phyloP scores from a whole-genome alignment of 2,113 vertebrate genomes.

The Callionymus lyra region DNA sequence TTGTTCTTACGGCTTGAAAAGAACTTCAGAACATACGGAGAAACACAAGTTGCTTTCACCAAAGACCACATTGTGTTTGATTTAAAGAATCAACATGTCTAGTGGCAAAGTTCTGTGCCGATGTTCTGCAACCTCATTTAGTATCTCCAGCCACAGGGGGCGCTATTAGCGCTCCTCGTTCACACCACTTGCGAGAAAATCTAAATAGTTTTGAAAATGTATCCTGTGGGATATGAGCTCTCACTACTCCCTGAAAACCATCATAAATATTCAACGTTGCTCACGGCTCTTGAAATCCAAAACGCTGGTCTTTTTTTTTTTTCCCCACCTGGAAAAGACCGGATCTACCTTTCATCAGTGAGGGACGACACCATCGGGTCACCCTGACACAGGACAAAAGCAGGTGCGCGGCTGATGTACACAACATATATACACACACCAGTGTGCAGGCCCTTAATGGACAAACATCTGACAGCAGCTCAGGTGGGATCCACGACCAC shows the following conservation, averaged over 20 bases:
- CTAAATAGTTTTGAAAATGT: conserved; percentile 17
- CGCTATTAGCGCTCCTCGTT: conserved; percentile 20
- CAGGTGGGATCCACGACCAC: conserved; percentile 23
- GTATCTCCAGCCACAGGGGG: conserved; percentile 7
- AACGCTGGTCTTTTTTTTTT: conserved; percentile 1
- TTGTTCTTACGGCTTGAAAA: too few species aligned
- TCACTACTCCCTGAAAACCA: conserved; percentile 14
- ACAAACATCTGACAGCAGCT: conserved; percentile 14
- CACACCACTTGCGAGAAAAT: conserved; percentile 9
- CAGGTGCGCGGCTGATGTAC: conserved; percentile 42
- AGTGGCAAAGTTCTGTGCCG: too few species aligned
- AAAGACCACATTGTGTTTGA: too few species aligned
- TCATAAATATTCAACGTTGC: conserved; percentile 8
- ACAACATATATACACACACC: conserved; percentile 10
- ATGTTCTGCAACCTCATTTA: too few species aligned
- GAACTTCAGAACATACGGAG: too few species aligned
- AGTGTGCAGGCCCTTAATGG: conserved; percentile 1
- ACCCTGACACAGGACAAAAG: conserved; percentile 34
- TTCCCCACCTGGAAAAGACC: conserved; percentile 38
- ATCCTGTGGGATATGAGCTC: conserved; percentile 21
- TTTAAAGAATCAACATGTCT: too few species aligned
- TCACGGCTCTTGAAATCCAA: not conserved
- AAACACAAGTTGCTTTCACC: too few species aligned
- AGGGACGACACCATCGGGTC: conserved; percentile 35
- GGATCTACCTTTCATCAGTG: conserved; percentile 52